Evolutionary conservation across 2,113 vertebrate species (phyloP).

Genomic region (Cinclus mexicanus): DNA sequence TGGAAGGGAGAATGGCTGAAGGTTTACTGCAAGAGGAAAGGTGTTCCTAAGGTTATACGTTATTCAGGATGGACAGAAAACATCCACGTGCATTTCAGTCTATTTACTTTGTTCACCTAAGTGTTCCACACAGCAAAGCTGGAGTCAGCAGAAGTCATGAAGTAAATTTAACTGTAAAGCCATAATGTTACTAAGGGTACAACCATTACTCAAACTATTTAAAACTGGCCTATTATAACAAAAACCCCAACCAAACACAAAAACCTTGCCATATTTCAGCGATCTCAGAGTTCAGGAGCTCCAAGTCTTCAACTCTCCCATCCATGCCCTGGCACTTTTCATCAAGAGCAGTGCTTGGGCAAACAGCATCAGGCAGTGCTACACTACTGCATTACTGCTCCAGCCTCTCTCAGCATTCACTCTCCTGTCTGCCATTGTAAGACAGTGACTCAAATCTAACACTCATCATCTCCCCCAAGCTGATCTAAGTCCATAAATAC

Average conservation of each 20-base stretch:
- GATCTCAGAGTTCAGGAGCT: background rate
- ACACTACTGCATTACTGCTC: background rate
- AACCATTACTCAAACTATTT: background rate
- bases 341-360: background rate
- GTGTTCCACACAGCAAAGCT: background rate
- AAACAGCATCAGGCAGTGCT: background rate
- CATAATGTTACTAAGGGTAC: background rate
- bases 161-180: background rate
- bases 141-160: background rate
- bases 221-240: background rate
- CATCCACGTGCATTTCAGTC: background rate
- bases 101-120: background rate
- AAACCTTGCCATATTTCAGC: background rate
- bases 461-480: background rate
- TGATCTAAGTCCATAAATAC: background rate
- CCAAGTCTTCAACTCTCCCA: background rate
- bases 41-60: background rate
- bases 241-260: background rate
- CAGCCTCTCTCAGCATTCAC: background rate
- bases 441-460: background rate
- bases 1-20: background rate
- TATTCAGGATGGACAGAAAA: background rate
- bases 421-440: background rate
- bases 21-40: background rate
- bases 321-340: background rate